Evolutionary conservation across 1,140 invertebrate genomes (phyloP), one percentile per base, ranked within the genome.

Genomic region (Maconellicoccus hirsutus): DNA sequence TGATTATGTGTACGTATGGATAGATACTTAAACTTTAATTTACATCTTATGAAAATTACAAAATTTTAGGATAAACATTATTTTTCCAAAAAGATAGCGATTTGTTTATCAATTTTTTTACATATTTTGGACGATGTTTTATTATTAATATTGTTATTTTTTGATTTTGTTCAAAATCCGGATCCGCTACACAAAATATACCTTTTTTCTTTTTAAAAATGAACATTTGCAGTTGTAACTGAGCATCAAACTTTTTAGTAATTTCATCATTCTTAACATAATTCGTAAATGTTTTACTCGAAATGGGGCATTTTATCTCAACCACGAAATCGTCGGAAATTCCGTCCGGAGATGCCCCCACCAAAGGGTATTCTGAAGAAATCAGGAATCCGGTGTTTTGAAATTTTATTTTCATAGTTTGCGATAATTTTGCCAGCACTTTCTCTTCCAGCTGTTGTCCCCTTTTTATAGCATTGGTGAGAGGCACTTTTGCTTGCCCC

Each of bases 221-320:
- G 39, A 78, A 79, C 81, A 82, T 83, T 76, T 82, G 81, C n/a
- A 82, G 74, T 72, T 82, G 81, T 25, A 83, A 79, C 74, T 82
- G 80, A 12, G 79, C 80, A 74, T 78, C 78, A 63, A 78, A 81
- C 71, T 80, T 82, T 0, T 76, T 76, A 0, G 74, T 75, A 22
- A 82, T 78, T 21, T 78, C 76, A 3, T 78, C 72, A 27, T 63
- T 29, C 29, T 75, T 75, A 12, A 79, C 74, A 72, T 81, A 81
- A 42, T 78, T 78, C 61, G 77, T 76, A 39, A 80, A 76, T 66
- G 78, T 79, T 72, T 80, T 79, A 38, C 79, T 76, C 14, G 75
- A 78, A 70, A 74, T 75, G 4, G 80, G 81, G 69, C 80, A 78
- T 73, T 83, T 82, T 38, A 82, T 78, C 77, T 83, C 81, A 1